Evolutionary conservation across 2,797 vertebrate genomes (phyloP).

Genomic region (Calcarius lapponicus): DNA sequence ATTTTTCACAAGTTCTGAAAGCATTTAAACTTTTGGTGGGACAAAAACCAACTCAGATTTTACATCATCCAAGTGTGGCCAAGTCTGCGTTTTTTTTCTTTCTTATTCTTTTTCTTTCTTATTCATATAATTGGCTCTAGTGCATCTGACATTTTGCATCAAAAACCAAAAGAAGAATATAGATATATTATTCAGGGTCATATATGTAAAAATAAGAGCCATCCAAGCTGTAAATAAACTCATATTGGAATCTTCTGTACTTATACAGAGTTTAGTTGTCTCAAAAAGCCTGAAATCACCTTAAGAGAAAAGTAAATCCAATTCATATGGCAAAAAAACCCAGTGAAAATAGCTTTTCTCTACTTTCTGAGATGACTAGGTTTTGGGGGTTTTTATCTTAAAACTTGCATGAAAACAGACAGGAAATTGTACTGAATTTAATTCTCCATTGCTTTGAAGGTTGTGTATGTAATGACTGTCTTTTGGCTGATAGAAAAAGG

Average conservation of each 20-base stretch:
- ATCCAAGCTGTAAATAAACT: neutral
- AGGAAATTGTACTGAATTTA: neutral
- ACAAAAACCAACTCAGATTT: neutral
- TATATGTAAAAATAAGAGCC: neutral
- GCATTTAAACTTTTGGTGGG: neutral
- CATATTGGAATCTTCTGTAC: neutral
- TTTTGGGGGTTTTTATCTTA: neutral
- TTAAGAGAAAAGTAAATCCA: slow-evolving; percentile 24
- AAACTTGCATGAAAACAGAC: neutral
- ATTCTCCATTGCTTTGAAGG: neutral
- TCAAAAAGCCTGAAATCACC: neutral
- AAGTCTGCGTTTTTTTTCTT: neutral
- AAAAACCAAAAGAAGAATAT: neutral
- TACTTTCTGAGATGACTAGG: neutral
- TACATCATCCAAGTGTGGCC: neutral
- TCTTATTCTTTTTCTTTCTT: neutral
- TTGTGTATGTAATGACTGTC: neutral
- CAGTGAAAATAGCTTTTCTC: neutral
- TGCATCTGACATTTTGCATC: neutral
- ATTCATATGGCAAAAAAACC: neutral
- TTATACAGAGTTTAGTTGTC: neutral
- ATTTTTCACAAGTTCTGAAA: slow-evolving; percentile 14
- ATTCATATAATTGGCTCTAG: neutral
- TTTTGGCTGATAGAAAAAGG: neutral
- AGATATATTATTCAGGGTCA: neutral